Conservation (phyloP, 2,888 invertebrate species). For the Dichetophora obliterata region DNA sequence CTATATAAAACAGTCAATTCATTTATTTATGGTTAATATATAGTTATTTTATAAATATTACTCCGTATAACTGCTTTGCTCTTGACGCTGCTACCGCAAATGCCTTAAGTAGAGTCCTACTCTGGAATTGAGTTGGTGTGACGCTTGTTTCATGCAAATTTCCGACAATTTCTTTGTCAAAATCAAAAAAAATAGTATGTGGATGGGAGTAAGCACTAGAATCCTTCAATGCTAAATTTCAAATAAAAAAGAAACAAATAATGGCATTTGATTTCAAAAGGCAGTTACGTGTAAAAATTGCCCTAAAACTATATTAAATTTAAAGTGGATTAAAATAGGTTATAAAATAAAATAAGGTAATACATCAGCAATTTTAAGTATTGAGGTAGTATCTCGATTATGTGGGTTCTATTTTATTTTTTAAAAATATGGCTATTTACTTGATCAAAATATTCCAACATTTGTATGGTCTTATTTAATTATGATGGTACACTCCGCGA, state of each 20-base stretch:
- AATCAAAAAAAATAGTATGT: constrained; percentile 85
- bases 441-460: too few relatives aligned
- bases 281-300: too few relatives aligned
- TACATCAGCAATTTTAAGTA: too few relatives aligned
- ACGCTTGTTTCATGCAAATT: constrained; percentile 80
- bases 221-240: constrained; percentile 54
- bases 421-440: too few relatives aligned
- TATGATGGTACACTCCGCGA: too few relatives aligned
- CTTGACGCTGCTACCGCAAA: constrained; percentile 83
- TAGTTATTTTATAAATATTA: constrained; percentile 33
- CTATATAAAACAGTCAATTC: constrained; percentile 64
- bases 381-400: too few relatives aligned
- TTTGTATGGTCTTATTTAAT: too few relatives aligned
- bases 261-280: too few relatives aligned
- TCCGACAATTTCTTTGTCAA: constrained; percentile 75
- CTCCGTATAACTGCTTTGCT: constrained; percentile 81
- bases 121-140: constrained; percentile 77
- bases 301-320: too few relatives aligned
- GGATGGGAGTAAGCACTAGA: constrained; percentile 67
- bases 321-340: too few relatives aligned
- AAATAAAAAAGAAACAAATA: constrained; percentile 49
- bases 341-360: too few relatives aligned
- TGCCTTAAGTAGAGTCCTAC: constrained; percentile 79
- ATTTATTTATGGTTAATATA: constrained; percentile 28
- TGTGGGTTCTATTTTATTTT: too few relatives aligned